A percentile compares a stretch with the other conserved stretches of the same genome.
phyloP scores from a whole-genome alignment of 2,797 vertebrate genomes.

The Sebastes dallii region DNA sequence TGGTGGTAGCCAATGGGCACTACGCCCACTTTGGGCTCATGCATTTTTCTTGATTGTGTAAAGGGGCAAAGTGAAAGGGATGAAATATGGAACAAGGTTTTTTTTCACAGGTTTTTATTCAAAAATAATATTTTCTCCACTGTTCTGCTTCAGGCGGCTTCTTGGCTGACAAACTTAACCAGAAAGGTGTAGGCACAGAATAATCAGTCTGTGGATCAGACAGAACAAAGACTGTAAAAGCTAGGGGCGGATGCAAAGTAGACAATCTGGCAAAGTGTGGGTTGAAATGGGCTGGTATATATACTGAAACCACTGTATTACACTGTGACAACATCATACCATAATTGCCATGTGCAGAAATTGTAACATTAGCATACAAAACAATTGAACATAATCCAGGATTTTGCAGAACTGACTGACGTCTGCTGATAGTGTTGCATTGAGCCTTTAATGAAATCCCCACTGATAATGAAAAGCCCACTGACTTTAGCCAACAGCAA shows the following conservation, averaged over 20 bases:
- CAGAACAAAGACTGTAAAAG: no score
- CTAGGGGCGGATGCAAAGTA: no score
- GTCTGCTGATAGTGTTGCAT: neutral
- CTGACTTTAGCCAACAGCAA: neutral
- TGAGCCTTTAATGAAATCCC: neutral
- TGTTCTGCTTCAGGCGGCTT: neutral
- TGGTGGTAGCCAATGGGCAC: neutral
- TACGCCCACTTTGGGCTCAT: neutral
- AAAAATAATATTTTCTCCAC: neutral
- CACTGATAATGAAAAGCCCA: neutral
- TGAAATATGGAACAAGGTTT: neutral
- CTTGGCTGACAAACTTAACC: no score
- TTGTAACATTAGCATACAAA: neutral
- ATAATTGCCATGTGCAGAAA: no score
- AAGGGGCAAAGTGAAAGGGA: neutral
- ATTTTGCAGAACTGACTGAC: neutral
- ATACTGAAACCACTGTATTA: no score
- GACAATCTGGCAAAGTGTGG: no score
- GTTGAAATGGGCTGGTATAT: no score
- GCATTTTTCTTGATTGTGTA: neutral
- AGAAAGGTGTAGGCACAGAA: no score
- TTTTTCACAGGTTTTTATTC: neutral
- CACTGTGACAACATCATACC: no score
- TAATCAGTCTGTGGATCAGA: no score
- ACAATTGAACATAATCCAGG: neutral